These are phyloP conservation scores for Martes flavigula DNA, from an alignment of 2,797 vertebrate species.

Conservation along the genomic window DNA sequence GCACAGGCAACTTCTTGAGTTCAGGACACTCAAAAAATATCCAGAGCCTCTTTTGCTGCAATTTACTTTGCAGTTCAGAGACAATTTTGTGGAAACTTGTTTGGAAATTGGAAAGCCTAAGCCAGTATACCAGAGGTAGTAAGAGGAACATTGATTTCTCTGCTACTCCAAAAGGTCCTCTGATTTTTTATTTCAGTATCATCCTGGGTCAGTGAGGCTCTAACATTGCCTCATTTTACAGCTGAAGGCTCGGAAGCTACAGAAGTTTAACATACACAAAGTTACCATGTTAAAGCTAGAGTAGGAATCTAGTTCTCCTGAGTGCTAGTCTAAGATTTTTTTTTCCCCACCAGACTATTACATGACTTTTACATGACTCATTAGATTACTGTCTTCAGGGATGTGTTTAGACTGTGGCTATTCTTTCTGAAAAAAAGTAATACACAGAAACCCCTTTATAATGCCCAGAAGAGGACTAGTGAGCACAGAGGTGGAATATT, in stretches of 20 bases:
- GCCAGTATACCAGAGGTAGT: not conserved
- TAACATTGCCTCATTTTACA: not conserved
- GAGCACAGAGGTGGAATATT: not conserved
- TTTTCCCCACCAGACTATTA: not conserved
- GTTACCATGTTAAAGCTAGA: not conserved
- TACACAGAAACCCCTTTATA: not conserved
- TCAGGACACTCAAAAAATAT: not conserved
- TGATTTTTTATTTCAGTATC: not conserved
- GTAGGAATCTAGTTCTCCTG: not conserved
- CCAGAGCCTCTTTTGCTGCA: not conserved
- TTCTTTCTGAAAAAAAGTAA: not conserved
- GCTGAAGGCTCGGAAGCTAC: not conserved
- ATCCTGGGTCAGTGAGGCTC: not conserved
- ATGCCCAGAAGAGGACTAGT: not conserved
- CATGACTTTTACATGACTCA: not conserved
- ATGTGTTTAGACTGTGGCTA: not conserved
- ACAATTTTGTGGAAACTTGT: not conserved
- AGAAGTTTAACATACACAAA: not conserved
- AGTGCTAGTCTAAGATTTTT: not conserved
- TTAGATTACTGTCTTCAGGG: not conserved
- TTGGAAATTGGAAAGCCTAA: slow-evolving; percentile 1
- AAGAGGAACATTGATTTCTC: not conserved
- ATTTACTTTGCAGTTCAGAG: not conserved
- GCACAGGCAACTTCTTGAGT: not conserved
- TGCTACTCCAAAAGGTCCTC: not conserved